Conservation (phyloP, 2,797 vertebrate genomes). For the Rhyacichthys aspro region DNA sequence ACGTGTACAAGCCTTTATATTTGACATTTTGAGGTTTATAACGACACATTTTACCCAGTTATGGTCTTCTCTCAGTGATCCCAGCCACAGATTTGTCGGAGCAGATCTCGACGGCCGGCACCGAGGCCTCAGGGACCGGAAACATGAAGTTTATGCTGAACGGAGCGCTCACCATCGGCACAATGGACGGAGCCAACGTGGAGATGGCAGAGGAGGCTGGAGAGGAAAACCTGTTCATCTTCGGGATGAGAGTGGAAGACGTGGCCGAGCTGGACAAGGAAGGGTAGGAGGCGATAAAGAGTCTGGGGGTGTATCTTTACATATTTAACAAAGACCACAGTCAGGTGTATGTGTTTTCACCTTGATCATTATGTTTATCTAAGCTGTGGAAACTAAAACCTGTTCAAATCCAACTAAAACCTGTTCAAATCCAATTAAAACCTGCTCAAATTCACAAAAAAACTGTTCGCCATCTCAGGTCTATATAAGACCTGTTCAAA, state of each 20-base stretch:
- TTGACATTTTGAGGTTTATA: neutral
- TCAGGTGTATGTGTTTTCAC: no score
- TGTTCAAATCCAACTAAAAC: no score
- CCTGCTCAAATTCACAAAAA: no score
- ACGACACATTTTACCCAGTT: no score
- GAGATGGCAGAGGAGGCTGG: slow-evolving; percentile 98
- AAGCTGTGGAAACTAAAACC: no score
- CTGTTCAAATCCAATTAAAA: no score
- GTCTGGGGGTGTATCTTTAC: no score
- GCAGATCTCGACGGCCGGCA: slow-evolving; percentile 97
- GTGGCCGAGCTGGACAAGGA: slow-evolving; percentile 87
- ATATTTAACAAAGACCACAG: no score
- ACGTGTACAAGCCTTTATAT: no score
- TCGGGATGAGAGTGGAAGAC: slow-evolving; percentile 92
- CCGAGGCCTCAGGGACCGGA: slow-evolving; percentile 93
- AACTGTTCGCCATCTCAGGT: no score
- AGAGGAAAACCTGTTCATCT: slow-evolving; percentile 95
- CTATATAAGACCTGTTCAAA: no score
- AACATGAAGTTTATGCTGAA: slow-evolving; percentile 99
- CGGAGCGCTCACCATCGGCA: slow-evolving; percentile 94
- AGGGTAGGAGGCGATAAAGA: slow-evolving; percentile 84
- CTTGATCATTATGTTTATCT: no score
- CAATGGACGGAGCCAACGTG: slow-evolving; percentile 97
- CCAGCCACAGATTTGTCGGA: slow-evolving; percentile 95
- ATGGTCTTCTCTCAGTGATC: slow-evolving; percentile 84